Evolutionary conservation across 2,888 invertebrate species (phyloP).

Genomic region (Serrognathus titanus): DNA sequence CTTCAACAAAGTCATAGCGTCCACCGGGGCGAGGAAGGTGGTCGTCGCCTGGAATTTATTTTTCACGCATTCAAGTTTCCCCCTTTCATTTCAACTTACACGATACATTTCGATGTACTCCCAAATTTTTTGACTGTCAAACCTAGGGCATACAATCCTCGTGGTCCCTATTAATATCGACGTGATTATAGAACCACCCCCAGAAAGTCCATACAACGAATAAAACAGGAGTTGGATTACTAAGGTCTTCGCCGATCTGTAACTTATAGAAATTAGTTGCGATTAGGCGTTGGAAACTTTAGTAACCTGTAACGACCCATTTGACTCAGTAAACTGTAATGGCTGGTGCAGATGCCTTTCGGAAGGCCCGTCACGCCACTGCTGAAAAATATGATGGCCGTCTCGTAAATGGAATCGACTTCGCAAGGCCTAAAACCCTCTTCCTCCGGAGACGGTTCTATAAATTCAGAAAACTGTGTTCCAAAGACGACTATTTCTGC

Average conservation of each 20-base stretch:
- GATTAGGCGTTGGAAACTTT: background rate
- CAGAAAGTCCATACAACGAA: constrained; percentile 22
- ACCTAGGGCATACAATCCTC: constrained; percentile 7
- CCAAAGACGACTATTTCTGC: constrained; percentile 20
- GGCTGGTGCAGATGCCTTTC: constrained; percentile 29
- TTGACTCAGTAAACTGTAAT: constrained; percentile 16
- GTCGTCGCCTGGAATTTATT: constrained; percentile 28
- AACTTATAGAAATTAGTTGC: background rate
- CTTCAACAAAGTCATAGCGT: constrained; percentile 33
- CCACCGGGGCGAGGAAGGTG: constrained; percentile 33
- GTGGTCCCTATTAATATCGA: constrained; percentile 8
- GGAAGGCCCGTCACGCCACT: constrained; percentile 23
- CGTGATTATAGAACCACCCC: constrained; percentile 6
- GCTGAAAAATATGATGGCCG: constrained; percentile 19
- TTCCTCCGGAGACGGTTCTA: constrained; percentile 6
- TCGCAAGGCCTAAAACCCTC: constrained; percentile 20
- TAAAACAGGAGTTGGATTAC: constrained; percentile 10
- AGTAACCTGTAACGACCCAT: background rate
- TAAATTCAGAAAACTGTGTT: constrained; percentile 12
- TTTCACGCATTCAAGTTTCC: background rate
- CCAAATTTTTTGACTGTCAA: constrained; percentile 4
- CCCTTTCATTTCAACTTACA: constrained; percentile 2
- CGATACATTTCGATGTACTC: background rate
- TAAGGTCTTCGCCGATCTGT: background rate
- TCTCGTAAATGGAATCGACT: constrained; percentile 8